These are phyloP conservation scores for Nannospalax galili DNA, from an alignment of 2,113 vertebrate species.

Conservation along the genomic window DNA sequence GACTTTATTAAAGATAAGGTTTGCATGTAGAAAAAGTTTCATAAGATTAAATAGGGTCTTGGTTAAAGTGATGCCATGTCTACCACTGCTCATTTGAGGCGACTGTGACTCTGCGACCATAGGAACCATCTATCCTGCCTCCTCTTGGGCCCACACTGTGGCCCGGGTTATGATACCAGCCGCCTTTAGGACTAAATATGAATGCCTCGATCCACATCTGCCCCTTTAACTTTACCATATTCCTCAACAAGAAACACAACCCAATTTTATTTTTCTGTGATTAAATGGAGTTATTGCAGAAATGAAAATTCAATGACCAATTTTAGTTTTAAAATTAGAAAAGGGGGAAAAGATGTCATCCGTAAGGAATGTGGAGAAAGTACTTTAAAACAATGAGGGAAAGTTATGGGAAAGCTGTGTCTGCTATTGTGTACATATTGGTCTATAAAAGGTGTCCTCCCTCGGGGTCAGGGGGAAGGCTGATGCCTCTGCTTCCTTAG, in stretches of 20 bases:
- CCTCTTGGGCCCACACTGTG: constrained; percentile 60
- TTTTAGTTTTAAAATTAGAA: constrained; percentile 60
- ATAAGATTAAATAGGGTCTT: constrained; percentile 58
- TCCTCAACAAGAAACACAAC: constrained; percentile 73
- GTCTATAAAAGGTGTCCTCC: constrained; percentile 20
- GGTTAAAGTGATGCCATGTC: constrained; percentile 60
- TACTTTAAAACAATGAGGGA: constrained; percentile 60
- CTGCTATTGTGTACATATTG: constrained; percentile 41
- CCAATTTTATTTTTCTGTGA: constrained; percentile 65
- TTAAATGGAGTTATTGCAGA: constrained; percentile 61
- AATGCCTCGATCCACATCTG: constrained; percentile 30
- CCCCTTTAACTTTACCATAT: constrained; percentile 61
- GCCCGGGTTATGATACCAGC: constrained; percentile 41
- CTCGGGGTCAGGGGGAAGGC: not conserved
- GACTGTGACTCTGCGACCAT: constrained; percentile 67
- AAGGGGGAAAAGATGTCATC: constrained; percentile 8
- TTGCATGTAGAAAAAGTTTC: constrained; percentile 70
- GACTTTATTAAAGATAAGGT: constrained; percentile 80
- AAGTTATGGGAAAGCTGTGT: constrained; percentile 66
- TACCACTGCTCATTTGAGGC: constrained; percentile 76
- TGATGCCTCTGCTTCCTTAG: constrained; percentile 48
- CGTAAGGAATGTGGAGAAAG: constrained; percentile 36
- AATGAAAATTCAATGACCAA: constrained; percentile 54
- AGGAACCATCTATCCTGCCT: not conserved
- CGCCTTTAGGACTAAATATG: constrained; percentile 47